Evolutionary conservation across 2,888 invertebrate species (phyloP).

Genomic region (Agonopterix alstromeriana): DNA sequence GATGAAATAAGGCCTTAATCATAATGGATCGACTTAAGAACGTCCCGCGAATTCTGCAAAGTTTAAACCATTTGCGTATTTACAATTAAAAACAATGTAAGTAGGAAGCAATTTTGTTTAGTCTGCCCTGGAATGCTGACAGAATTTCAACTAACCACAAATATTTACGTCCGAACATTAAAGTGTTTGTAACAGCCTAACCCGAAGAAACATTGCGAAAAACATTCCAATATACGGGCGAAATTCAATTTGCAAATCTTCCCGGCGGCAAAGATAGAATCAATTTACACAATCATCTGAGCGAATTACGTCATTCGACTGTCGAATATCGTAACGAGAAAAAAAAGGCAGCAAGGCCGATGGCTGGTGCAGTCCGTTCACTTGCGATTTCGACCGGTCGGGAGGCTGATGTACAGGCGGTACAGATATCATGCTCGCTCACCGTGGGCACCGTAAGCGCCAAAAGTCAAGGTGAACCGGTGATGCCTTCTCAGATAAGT

Average conservation of each 20-base stretch:
- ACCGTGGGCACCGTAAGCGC: constrained; percentile 9
- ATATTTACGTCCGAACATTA: too few relatives aligned
- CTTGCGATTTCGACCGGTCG: constrained; percentile 58
- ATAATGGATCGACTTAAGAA: constrained; percentile 4
- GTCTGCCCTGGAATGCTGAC: too few relatives aligned
- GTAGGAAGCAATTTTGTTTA: too few relatives aligned
- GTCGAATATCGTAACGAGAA: constrained; percentile 55
- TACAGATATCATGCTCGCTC: not conserved
- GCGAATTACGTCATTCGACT: constrained; percentile 50
- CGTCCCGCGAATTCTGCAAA: not conserved
- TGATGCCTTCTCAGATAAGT: constrained; percentile 6
- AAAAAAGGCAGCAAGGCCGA: constrained; percentile 59
- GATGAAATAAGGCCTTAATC: constrained; percentile 5
- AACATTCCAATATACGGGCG: constrained; percentile 30
- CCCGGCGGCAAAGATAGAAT: constrained; percentile 40
- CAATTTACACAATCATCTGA: constrained; percentile 42
- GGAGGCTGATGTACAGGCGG: not conserved
- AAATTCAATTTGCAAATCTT: constrained; percentile 49
- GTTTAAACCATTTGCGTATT: too few relatives aligned
- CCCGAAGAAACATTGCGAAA: not conserved
- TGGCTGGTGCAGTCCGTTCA: constrained; percentile 58
- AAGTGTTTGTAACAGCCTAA: too few relatives aligned
- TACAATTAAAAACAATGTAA: too few relatives aligned
- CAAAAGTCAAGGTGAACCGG: constrained; percentile 67
- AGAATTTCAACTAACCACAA: too few relatives aligned